These are phyloP conservation scores for Aelia acuminata DNA, from an alignment of 2,888 invertebrate species.

Conservation along the genomic window DNA sequence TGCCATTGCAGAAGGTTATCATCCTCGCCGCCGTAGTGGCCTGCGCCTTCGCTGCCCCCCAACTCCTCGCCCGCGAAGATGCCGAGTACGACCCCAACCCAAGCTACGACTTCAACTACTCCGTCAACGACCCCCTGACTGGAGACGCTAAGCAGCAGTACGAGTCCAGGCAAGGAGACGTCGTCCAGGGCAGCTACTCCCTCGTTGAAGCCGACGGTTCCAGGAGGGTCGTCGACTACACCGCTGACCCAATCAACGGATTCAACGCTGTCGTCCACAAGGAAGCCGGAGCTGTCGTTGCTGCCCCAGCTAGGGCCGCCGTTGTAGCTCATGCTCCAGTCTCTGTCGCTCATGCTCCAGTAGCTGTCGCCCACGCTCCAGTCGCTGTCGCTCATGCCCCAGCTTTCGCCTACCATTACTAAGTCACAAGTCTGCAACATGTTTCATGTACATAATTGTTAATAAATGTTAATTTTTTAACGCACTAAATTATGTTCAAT, in stretches of 20 bases:
- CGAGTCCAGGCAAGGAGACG: constrained; percentile 68
- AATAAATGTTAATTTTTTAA: constrained; percentile 15
- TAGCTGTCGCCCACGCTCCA: constrained; percentile 67
- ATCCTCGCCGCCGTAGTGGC: constrained; percentile 50
- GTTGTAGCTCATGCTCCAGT: constrained; percentile 67
- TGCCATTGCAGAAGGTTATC: constrained; percentile 51
- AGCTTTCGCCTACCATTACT: constrained; percentile 60
- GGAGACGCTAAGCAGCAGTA: constrained; percentile 68
- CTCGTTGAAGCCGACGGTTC: constrained; percentile 61
- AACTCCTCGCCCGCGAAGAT: constrained; percentile 59
- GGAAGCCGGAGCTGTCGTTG: constrained; percentile 66
- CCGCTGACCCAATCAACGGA: constrained; percentile 67
- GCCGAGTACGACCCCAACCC: constrained; percentile 66
- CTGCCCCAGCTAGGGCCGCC: constrained; percentile 63
- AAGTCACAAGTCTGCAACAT: constrained; percentile 60
- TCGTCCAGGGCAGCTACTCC: constrained; percentile 69
- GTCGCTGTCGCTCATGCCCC: constrained; percentile 68
- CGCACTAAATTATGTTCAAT: neutral
- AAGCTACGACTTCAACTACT: constrained; percentile 66
- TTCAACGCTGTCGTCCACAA: constrained; percentile 66
- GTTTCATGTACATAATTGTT: constrained; percentile 65
- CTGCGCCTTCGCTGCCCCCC: constrained; percentile 50
- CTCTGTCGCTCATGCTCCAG: constrained; percentile 68
- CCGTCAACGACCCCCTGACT: constrained; percentile 67
- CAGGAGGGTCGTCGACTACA: constrained; percentile 66